Conservation (phyloP, 2,113 vertebrate species). For the Pavo muticus region DNA sequence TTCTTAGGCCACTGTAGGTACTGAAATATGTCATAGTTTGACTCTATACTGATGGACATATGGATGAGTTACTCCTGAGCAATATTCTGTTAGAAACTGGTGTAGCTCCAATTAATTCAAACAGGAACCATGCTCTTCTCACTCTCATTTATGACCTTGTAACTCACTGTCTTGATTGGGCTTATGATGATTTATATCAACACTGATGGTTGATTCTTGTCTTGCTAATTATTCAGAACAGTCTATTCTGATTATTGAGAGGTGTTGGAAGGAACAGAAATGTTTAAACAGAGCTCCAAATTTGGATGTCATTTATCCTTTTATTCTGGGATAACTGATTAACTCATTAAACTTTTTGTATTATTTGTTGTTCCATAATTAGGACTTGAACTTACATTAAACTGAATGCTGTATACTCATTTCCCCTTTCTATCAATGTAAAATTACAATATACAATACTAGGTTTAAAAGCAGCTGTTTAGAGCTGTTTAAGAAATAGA, state of each 20-base stretch:
- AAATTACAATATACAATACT: neutral
- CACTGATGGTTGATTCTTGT: neutral
- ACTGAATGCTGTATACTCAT: neutral
- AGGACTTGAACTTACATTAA: neutral
- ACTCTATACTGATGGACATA: neutral
- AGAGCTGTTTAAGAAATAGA: neutral
- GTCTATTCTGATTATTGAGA: neutral
- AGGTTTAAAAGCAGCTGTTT: neutral
- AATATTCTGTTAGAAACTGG: neutral
- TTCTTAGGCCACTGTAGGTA: neutral
- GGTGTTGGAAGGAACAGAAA: neutral
- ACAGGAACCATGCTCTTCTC: neutral
- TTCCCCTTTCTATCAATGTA: neutral
- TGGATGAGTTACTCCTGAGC: neutral
- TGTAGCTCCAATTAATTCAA: neutral
- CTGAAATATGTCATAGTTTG: neutral
- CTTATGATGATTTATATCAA: neutral
- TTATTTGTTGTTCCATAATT: neutral
- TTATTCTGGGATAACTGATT: neutral
- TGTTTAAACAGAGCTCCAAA: neutral
- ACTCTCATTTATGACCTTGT: neutral
- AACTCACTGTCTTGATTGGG: neutral
- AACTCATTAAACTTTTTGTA: neutral
- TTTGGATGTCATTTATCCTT: neutral
- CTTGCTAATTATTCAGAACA: constrained; percentile 4